phyloP scores from a whole-genome alignment of 1,140 invertebrate genomes.

The Pseudomyrmex concolor region DNA sequence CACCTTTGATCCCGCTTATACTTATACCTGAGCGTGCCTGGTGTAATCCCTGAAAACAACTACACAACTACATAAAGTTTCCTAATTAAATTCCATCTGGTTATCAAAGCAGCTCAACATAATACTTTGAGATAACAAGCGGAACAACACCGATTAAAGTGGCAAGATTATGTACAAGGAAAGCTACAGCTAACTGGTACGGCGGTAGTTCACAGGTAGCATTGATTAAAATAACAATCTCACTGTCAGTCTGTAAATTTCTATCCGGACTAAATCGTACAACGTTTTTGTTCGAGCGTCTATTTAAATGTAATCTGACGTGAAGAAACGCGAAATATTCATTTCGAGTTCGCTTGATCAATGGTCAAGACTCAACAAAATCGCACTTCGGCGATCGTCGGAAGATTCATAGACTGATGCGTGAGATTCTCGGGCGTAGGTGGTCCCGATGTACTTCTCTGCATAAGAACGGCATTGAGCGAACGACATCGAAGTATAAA shows the following conservation, averaged over 20 bases:
- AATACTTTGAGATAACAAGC: slow-evolving; percentile 48
- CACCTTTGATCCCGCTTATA: slow-evolving; percentile 49
- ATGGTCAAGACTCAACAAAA: background rate
- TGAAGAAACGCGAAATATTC: background rate
- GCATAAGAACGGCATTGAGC: slow-evolving; percentile 40
- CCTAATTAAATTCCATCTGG: slow-evolving; percentile 51
- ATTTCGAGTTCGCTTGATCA: background rate
- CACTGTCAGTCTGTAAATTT: background rate
- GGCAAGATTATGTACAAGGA: background rate
- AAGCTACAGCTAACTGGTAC: background rate
- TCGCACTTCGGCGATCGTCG: slow-evolving; percentile 6
- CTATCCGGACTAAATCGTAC: background rate
- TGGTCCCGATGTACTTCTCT: background rate
- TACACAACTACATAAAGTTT: slow-evolving; percentile 32
- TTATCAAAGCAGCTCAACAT: slow-evolving; percentile 50
- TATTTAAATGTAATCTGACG: no score
- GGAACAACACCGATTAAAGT: slow-evolving; percentile 1
- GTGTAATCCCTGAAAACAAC: slow-evolving; percentile 45
- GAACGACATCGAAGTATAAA: slow-evolving; percentile 68
- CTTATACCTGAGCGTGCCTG: slow-evolving; percentile 14
- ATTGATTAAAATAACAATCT: background rate
- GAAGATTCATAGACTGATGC: background rate
- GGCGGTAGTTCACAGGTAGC: background rate
- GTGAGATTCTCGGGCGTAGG: slow-evolving; percentile 3
- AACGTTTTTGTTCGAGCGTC: background rate